phyloP scores from a whole-genome alignment of 2,113 vertebrate genomes.

The Bubo bubo region DNA sequence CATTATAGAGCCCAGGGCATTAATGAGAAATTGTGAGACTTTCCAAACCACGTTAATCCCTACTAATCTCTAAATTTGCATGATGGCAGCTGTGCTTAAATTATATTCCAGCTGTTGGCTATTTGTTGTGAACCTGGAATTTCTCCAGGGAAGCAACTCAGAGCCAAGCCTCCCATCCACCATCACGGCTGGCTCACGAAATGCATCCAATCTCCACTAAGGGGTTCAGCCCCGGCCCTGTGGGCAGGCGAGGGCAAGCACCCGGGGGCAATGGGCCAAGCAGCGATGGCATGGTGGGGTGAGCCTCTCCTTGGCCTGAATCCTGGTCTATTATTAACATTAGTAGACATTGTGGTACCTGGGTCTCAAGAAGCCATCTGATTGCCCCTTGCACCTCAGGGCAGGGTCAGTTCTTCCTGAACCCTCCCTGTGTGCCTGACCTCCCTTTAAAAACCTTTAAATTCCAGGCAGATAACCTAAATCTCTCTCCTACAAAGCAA shows the following conservation, averaged over 20 bases:
- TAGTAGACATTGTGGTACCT: neutral
- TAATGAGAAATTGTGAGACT: neutral
- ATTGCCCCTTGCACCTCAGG: neutral
- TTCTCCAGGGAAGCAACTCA: neutral
- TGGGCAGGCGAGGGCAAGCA: fast-evolving
- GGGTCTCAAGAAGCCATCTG: neutral
- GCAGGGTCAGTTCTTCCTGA: neutral
- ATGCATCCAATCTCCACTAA: neutral
- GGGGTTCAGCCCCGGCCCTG: fast-evolving
- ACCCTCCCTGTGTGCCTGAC: neutral
- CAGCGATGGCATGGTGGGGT: neutral
- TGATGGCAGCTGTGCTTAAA: neutral
- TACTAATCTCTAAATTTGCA: neutral
- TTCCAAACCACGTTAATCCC: neutral
- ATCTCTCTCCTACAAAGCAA: slow-evolving; percentile 20
- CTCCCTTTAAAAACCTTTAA: neutral
- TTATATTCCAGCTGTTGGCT: neutral
- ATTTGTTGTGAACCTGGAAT: neutral
- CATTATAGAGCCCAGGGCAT: neutral
- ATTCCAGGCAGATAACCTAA: neutral
- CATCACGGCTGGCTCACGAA: neutral
- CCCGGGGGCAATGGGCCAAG: neutral
- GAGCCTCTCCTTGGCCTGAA: neutral
- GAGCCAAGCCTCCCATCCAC: neutral
- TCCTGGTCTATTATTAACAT: neutral